Conservation (phyloP, 2,797 vertebrate species). For the Tolypeutes matacus region DNA sequence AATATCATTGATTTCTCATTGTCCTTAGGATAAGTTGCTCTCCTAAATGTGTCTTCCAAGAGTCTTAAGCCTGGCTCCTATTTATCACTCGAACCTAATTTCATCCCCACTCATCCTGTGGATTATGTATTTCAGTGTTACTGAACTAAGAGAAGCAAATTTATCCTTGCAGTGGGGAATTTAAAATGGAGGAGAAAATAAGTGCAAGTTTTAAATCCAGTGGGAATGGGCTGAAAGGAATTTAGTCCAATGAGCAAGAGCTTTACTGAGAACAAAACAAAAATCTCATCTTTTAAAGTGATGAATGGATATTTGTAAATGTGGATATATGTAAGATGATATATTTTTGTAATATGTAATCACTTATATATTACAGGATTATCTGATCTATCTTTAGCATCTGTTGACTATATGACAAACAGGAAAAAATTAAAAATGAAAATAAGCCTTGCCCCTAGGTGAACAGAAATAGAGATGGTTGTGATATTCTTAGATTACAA, state of each 20-base stretch:
- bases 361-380: not conserved
- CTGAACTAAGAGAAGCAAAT: not conserved
- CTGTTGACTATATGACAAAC: not conserved
- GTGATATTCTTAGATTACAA: not conserved
- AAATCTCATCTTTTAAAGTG: not conserved
- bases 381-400: not conserved
- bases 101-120: not conserved
- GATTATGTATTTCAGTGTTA: not conserved
- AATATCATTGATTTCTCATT: not conserved
- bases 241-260: not conserved
- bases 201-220: not conserved
- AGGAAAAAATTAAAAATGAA: constrained; percentile 28
- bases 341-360: not conserved
- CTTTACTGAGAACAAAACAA: not conserved
- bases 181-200: not conserved
- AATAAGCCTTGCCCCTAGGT: not conserved
- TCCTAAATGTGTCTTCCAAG: not conserved
- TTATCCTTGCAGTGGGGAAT: not conserved
- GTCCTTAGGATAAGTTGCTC: not conserved
- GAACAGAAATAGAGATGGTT: not conserved
- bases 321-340: not conserved
- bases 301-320: not conserved
- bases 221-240: not conserved
- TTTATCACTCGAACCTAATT: not conserved
- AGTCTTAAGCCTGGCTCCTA: not conserved